phyloP scores from a whole-genome alignment of 2,797 vertebrate genomes.

The Coregonus sp. region DNA sequence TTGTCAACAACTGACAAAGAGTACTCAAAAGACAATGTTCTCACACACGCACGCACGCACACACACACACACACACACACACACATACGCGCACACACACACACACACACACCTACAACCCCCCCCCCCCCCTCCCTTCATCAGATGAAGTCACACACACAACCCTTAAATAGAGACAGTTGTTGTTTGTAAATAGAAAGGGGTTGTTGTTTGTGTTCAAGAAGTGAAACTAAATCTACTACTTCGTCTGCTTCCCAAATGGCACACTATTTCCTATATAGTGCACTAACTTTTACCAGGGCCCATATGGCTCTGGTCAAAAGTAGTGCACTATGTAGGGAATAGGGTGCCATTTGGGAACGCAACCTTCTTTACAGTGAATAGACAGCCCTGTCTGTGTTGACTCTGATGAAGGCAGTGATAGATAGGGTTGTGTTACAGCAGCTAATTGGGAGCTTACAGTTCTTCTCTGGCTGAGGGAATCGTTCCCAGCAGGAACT shows the following conservation, averaged over 20 bases:
- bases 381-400: constrained; percentile 54
- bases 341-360: background rate
- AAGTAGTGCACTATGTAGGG: background rate
- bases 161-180: constrained; percentile 49
- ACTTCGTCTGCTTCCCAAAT: too few species aligned
- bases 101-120: background rate
- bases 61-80: too few species aligned
- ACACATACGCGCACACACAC: too few species aligned
- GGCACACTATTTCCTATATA: too few species aligned
- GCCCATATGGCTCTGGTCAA: background rate
- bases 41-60: background rate
- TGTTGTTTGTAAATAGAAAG: constrained; percentile 4
- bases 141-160: constrained; percentile 54
- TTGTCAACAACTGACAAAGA: background rate
- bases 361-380: constrained; percentile 20
- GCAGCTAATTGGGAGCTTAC: constrained; percentile 51
- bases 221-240: background rate
- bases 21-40: background rate
- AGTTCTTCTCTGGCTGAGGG: background rate
- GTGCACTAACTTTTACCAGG: background rate
- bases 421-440: constrained; percentile 18
- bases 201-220: constrained; percentile 47
- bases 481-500: background rate
- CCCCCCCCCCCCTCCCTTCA: constrained; percentile 26
- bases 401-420: constrained; percentile 36